phyloP scores from a whole-genome alignment of 2,797 vertebrate species.

The Cheirogaleus major region DNA sequence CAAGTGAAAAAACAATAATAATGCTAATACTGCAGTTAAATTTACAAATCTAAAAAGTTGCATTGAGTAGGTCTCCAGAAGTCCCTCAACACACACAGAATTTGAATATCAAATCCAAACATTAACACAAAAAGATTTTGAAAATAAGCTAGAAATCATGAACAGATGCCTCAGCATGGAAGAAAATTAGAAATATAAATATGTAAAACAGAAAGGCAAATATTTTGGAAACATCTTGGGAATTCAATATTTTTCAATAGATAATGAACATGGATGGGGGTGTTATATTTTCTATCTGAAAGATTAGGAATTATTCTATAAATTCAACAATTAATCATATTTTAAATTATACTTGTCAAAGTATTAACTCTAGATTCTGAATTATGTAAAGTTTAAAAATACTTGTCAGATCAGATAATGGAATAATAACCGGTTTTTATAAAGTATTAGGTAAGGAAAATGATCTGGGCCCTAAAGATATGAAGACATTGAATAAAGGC shows the following conservation, averaged over 20 bases:
- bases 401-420: neutral
- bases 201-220: constrained; percentile 54
- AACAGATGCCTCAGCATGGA: constrained; percentile 70
- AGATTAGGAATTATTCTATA: neutral
- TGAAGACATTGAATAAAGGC: neutral
- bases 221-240: constrained; percentile 73
- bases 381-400: constrained; percentile 32
- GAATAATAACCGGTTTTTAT: neutral
- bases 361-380: constrained; percentile 18
- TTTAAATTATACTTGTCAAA: constrained; percentile 25
- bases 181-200: constrained; percentile 74
- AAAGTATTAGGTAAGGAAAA: neutral
- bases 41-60: constrained; percentile 11
- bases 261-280: neutral
- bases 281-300: constrained; percentile 37
- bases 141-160: constrained; percentile 64
- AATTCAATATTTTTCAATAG: constrained; percentile 62
- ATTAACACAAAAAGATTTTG: constrained; percentile 55
- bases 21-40: neutral
- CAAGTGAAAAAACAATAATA: neutral
- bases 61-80: constrained; percentile 18
- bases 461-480: neutral
- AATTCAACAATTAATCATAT: neutral
- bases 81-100: constrained; percentile 24
- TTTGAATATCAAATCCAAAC: constrained; percentile 60